Percentiles rank a stretch among this genome's conserved stretches.
Conservation (phyloP, 2,888 invertebrate genomes). For the Catocala fraxini region DNA sequence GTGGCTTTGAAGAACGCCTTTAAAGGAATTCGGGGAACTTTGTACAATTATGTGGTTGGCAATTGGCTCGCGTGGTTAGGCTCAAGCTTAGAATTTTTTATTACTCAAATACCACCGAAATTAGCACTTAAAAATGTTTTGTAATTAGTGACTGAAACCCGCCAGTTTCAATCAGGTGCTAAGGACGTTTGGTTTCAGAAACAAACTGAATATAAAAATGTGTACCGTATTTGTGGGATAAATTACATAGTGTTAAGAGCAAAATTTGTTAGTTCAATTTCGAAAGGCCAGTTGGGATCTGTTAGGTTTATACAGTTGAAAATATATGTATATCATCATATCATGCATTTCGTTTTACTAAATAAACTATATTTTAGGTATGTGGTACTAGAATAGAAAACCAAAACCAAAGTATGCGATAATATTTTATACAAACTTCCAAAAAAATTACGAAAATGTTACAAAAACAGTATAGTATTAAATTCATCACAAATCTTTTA, state of each 20-base stretch:
- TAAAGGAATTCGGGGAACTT: slow-evolving; percentile 53
- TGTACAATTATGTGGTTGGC: slow-evolving; percentile 45
- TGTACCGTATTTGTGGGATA: too few species aligned
- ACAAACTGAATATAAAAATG: too few species aligned
- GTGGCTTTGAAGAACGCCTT: slow-evolving; percentile 58
- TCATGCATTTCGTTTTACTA: too few species aligned
- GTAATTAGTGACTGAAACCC: slow-evolving; percentile 1
- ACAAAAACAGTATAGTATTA: slow-evolving; percentile 40
- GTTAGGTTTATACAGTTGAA: neutral
- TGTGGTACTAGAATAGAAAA: neutral
- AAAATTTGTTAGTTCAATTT: too few species aligned
- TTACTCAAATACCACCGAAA: slow-evolving; percentile 1
- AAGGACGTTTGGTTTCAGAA: too few species aligned
- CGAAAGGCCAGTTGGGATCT: neutral
- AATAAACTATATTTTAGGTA: too few species aligned
- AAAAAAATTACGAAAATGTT: slow-evolving; percentile 41
- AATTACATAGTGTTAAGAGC: too few species aligned
- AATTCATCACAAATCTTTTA: slow-evolving; percentile 46
- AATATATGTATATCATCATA: too few species aligned
- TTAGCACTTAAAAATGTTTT: slow-evolving; percentile 11
- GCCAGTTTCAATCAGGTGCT: too few species aligned
- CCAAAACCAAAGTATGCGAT: slow-evolving; percentile 14
- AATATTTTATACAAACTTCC: slow-evolving; percentile 43
- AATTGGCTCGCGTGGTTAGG: slow-evolving; percentile 36
- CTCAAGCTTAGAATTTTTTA: neutral